These are phyloP conservation scores for Thalassoma bifasciatum DNA, from an alignment of 2,113 vertebrate species.

Conservation along the genomic window DNA sequence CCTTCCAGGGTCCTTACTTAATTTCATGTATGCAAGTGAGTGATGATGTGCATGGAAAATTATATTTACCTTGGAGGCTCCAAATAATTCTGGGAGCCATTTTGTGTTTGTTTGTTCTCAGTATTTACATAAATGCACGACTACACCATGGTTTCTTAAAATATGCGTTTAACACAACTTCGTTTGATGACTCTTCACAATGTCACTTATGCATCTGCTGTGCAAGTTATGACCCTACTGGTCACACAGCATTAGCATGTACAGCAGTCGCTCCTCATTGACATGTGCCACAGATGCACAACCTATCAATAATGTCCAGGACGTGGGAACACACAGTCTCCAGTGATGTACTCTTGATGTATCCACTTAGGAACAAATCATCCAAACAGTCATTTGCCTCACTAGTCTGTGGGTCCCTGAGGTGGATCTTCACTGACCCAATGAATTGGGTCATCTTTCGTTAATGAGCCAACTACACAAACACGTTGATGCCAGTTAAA, in stretches of 20 bases:
- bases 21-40: slow-evolving; percentile 82
- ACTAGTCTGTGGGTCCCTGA: slow-evolving; percentile 64
- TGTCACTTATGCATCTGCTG: slow-evolving; percentile 11
- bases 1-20: slow-evolving; percentile 81
- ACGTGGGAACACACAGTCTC: slow-evolving; percentile 47
- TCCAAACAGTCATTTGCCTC: slow-evolving; percentile 74
- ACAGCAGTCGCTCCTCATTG: slow-evolving; percentile 52
- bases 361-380: slow-evolving; percentile 77
- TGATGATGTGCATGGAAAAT: slow-evolving; percentile 79
- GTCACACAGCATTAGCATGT: slow-evolving; percentile 57
- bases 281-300: slow-evolving; percentile 51
- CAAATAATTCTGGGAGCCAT: slow-evolving; percentile 77
- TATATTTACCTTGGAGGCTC: slow-evolving; percentile 79
- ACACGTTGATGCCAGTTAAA: slow-evolving; percentile 49
- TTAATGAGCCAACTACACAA: slow-evolving; percentile 73
- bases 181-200: slow-evolving; percentile 14
- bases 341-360: slow-evolving; percentile 65
- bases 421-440: slow-evolving; percentile 68
- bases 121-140: slow-evolving; percentile 76
- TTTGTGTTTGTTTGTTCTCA: slow-evolving; percentile 75
- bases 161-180: slow-evolving; percentile 34
- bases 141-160: slow-evolving; percentile 50
- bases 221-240: slow-evolving; percentile 3
- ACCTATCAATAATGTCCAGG: slow-evolving; percentile 63
- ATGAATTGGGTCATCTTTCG: slow-evolving; percentile 67